Evolutionary conservation across 2,113 vertebrate species (phyloP), one percentile per base, ranked within the genome.

Genomic region (Brachirus orientalis): DNA sequence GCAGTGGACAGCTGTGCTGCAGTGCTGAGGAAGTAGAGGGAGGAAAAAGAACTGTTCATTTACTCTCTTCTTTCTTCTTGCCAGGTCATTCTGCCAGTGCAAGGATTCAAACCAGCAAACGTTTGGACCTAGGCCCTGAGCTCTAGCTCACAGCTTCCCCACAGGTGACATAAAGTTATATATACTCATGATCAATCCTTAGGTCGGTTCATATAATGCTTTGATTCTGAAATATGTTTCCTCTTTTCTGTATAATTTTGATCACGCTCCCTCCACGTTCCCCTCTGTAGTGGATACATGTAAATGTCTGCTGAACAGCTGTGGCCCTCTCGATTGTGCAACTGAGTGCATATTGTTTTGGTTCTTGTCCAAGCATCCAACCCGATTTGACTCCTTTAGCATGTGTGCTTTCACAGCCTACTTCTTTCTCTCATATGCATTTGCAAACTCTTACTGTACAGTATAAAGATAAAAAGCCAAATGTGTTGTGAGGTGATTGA

Each of bases 111-210:
- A 14, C 36, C 9, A 38, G 33, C 9, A 10, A 19, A 18, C 35
- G 1, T 19, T 18, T 55, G 33, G 17, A 8, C 11, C 10, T 2
- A 7, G 6, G 35, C 35, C n/a, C 17, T 12, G 17, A n/a, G 10
- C n/a, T 55, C 4, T 1, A 19, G 9, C 35, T 12, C 35, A 38
- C 16, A 55, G 53, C 53, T 55, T 17, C n/a, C 53, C n/a, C 16
- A 1, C 91, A 96, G 96, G 96, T 96, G 16, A 19, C 13, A 9
- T 44, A 16, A 66, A 72, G 28, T 20, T 36, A 12, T 51, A 16
- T 17, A 19, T 59, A 19, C 11, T 43, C 19, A 41, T 17, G 6
- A 22, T 40, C 1, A 35, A 6, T 10, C 3, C 22, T 2, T 2
- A 9, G 18, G 11, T 62, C 10, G 40, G 28, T 53, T 54, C 33